phyloP scores from a whole-genome alignment of 2,888 invertebrate species.

The Melinaea marsaeus region DNA sequence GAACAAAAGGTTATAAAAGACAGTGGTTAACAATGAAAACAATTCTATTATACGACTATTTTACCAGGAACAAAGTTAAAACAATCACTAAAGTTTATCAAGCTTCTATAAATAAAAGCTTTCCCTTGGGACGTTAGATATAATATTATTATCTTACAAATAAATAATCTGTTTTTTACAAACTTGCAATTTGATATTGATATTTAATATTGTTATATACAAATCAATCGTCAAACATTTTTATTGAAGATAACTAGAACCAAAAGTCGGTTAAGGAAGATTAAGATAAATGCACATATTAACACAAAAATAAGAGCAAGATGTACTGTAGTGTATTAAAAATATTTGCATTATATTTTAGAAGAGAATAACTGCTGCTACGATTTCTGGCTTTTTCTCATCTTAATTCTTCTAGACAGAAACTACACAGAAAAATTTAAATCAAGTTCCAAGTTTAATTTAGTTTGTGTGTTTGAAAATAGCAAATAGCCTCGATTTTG shows the following conservation, averaged over 20 bases:
- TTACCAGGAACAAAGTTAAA: too few relatives aligned
- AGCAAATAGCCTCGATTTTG: conserved; percentile 24
- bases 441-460: conserved; percentile 21
- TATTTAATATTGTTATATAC: neutral
- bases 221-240: neutral
- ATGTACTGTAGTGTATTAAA: neutral
- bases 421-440: neutral
- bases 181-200: conserved; percentile 8
- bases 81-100: too few relatives aligned
- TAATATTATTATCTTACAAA: too few relatives aligned
- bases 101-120: too few relatives aligned
- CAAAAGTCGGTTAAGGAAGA: too few relatives aligned
- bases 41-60: too few relatives aligned
- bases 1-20: too few relatives aligned
- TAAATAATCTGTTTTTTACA: too few relatives aligned
- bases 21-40: too few relatives aligned
- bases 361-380: conserved; percentile 18
- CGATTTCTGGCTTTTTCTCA: conserved; percentile 18
- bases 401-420: conserved; percentile 16
- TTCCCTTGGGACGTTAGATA: too few relatives aligned
- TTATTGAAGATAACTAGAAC: neutral
- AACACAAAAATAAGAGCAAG: neutral
- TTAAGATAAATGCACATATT: too few relatives aligned
- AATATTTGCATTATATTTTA: neutral
- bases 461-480: conserved; percentile 28